Evolutionary conservation across 2,113 vertebrate genomes (phyloP), one percentile per base, ranked within the genome.

Genomic region (Phoenicopterus ruber): DNA sequence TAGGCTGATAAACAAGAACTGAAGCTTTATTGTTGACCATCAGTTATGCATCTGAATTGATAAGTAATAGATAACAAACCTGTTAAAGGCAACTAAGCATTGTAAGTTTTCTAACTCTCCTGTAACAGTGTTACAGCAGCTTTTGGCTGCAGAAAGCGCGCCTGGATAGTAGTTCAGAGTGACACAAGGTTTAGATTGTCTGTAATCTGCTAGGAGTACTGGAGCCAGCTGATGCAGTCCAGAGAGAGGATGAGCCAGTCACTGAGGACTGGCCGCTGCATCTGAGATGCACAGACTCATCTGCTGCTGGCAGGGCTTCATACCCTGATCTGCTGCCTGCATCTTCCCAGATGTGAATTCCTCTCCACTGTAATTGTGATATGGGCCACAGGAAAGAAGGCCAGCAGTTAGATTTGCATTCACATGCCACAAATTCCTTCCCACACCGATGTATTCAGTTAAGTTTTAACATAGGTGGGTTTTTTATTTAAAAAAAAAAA

Each of bases 271-370:
- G 94, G 88, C 92, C 0, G 5, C 86, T 76, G 94, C 86, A 93
- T 84, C 70, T 82, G 88, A 95, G 94, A 69, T 87, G 89, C 40
- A 47, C 65, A 84, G 81, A 87, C 89, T 94, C 65, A 84, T 96
- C 88, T 87, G 86, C 70, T 91, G 93, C 81, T 95, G 89, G 89
- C 94, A 88, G 92, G 69, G 90, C 78, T 94, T 95, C 93, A 26
- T 73, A 76, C 94, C 86, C 82, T 73, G 44, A 49, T 63, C 80
- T 92, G 79, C 81, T 80, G 88, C 80, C 81, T 97, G 86, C 78
- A 18, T 96, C 91, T 93, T 90, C 93, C 96, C 97, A 95, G 95
- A 94, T 95, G 96, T 95, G 97, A 89, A 97, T 96, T 97, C 97
- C 94, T 94, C 78, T 85, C 77, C 19, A 0, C 83, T 85, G 69